phyloP scores from a whole-genome alignment of 2,113 vertebrate species.

The Rhinopomastus cyanomelas region DNA sequence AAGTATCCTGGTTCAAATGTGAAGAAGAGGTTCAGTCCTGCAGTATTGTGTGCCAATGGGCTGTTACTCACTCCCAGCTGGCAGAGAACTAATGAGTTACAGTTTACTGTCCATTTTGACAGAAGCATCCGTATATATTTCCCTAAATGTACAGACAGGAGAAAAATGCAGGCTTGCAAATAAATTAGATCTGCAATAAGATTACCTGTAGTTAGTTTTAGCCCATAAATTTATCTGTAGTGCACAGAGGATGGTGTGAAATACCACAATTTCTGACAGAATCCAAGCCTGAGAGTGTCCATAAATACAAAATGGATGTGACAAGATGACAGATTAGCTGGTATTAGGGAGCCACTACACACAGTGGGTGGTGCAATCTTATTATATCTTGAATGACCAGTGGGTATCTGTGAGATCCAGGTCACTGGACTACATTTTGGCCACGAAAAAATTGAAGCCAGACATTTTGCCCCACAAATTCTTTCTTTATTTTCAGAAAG shows the following conservation, averaged over 20 bases:
- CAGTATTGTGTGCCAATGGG: not conserved
- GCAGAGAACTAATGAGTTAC: not conserved
- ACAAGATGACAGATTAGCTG: conserved; percentile 8
- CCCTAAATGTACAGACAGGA: not conserved
- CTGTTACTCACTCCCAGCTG: not conserved
- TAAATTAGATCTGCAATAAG: not conserved
- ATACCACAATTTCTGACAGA: not conserved
- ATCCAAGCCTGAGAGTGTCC: not conserved
- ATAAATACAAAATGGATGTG: not conserved
- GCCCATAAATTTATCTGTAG: not conserved
- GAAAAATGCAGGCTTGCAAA: not conserved
- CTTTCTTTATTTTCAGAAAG: not conserved
- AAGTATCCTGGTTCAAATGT: not conserved
- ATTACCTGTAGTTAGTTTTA: not conserved
- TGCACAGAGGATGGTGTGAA: not conserved
- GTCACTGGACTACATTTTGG: not conserved
- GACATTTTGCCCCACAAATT: not conserved
- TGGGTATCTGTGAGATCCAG: not conserved
- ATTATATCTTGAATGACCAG: not conserved
- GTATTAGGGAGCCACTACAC: not conserved
- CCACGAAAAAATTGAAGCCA: not conserved
- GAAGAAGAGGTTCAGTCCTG: not conserved
- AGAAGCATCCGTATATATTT: not conserved
- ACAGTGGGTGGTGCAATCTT: not conserved
- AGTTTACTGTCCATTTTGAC: not conserved